phyloP scores from a whole-genome alignment of 2,113 vertebrate species.

The Leptobrachium ailaonicum region DNA sequence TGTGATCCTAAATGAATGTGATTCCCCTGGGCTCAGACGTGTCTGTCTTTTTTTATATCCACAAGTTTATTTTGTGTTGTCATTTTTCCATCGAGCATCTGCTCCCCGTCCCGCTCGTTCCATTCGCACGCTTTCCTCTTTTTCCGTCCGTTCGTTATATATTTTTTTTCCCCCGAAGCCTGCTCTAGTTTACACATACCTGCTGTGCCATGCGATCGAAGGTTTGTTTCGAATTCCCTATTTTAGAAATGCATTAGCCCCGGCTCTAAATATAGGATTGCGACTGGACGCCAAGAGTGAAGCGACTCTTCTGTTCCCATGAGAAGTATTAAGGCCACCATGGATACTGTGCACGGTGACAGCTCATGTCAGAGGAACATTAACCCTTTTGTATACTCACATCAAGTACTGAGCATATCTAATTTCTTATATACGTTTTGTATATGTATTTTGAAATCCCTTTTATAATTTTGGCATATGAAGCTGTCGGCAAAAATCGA shows the following conservation, averaged over 20 bases:
- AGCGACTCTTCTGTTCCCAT: constrained; percentile 20
- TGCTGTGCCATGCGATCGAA: constrained; percentile 11
- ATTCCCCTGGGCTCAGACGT: not conserved
- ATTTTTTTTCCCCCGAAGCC: not conserved
- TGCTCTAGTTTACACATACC: constrained; percentile 29
- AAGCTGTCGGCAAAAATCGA: no score
- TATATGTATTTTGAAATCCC: no score
- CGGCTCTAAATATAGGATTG: constrained; percentile 25
- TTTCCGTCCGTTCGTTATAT: not conserved
- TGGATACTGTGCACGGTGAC: not conserved
- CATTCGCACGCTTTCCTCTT: not conserved
- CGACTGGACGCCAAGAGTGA: constrained; percentile 3
- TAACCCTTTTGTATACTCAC: no score
- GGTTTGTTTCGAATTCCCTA: constrained; percentile 28
- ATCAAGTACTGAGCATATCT: no score
- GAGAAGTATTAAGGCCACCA: not conserved
- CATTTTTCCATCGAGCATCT: not conserved
- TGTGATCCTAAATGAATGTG: constrained; percentile 3
- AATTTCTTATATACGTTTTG: no score
- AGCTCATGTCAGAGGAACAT: not conserved
- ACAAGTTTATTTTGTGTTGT: not conserved
- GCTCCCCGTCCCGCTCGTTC: not conserved
- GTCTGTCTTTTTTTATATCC: not conserved
- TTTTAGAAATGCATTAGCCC: constrained; percentile 31
- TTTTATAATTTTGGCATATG: no score